These are phyloP conservation scores for Parazoanthus swiftii DNA, from an alignment of 92 coral and sea anemone genomes.

Conservation along the genomic window DNA sequence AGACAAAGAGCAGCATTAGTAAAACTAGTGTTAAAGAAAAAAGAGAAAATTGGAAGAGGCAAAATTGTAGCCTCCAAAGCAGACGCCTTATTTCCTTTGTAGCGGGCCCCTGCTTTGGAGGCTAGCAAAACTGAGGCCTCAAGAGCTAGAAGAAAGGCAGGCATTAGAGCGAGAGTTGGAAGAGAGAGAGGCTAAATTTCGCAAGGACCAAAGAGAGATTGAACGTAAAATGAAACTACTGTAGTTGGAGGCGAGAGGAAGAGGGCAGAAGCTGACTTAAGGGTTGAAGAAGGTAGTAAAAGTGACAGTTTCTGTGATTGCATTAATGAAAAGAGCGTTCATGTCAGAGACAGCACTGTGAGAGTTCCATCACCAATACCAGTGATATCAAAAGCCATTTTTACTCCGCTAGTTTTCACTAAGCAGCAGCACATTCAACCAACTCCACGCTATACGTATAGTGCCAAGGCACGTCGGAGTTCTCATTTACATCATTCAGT, in stretches of 20 bases:
- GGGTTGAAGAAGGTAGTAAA: constrained; percentile 25
- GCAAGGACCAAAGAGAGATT: constrained; percentile 6
- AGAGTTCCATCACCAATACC: neutral
- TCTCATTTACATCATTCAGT: constrained; percentile 8
- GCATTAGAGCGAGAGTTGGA: neutral
- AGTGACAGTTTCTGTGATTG: neutral
- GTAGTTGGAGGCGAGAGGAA: constrained; percentile 16
- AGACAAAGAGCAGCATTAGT: neutral
- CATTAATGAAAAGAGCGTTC: neutral
- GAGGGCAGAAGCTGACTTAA: constrained; percentile 14
- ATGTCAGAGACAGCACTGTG: constrained; percentile 16
- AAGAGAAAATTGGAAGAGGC: neutral
- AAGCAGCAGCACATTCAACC: constrained; percentile 16
- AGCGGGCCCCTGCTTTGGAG: too few species aligned
- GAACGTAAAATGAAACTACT: constrained; percentile 19
- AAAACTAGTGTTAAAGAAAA: neutral
- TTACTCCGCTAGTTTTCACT: constrained; percentile 2
- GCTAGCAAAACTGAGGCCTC: neutral
- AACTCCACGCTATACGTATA: neutral
- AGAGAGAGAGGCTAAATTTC: constrained; percentile 8
- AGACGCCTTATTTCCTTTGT: neutral
- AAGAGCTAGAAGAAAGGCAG: constrained; percentile 23
- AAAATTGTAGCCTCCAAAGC: neutral
- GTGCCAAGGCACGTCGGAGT: neutral
- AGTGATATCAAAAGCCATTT: neutral